phyloP scores from a whole-genome alignment of 2,888 invertebrate species.

The Pseudolycoriella hygida region DNA sequence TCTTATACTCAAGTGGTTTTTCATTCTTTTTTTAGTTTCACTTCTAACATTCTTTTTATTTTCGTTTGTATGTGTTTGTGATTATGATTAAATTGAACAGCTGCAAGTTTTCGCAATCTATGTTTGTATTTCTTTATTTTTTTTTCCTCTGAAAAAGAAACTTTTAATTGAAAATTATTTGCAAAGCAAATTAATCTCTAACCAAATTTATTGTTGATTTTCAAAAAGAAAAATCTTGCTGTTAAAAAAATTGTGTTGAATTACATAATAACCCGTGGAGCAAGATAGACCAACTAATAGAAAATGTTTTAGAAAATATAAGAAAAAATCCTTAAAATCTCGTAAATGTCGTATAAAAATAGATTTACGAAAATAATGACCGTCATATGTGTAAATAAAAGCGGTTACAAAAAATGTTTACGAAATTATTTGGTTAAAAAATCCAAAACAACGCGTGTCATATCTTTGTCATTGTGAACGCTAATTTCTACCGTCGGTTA shows the following conservation, averaged over 20 bases:
- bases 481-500: too few species aligned
- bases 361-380: slow-evolving; percentile 5
- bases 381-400: slow-evolving; percentile 4
- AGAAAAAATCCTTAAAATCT: slow-evolving; percentile 6
- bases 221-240: background rate
- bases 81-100: background rate
- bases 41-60: background rate
- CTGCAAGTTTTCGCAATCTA: background rate
- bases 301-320: background rate
- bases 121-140: background rate
- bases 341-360: slow-evolving; percentile 6
- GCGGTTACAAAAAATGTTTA: background rate
- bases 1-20: background rate
- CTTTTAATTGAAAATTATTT: background rate
- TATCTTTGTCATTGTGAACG: too few species aligned
- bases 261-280: background rate
- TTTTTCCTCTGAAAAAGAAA: background rate
- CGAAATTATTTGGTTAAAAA: background rate
- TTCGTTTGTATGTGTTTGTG: background rate
- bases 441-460: too few species aligned
- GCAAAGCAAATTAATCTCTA: background rate
- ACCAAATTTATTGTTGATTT: background rate
- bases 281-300: too few species aligned
- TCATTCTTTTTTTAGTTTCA: background rate
- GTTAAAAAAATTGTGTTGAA: background rate